Evolutionary conservation across 2,797 vertebrate genomes (phyloP).

Genomic region (Hippopotamyrus pictus): DNA sequence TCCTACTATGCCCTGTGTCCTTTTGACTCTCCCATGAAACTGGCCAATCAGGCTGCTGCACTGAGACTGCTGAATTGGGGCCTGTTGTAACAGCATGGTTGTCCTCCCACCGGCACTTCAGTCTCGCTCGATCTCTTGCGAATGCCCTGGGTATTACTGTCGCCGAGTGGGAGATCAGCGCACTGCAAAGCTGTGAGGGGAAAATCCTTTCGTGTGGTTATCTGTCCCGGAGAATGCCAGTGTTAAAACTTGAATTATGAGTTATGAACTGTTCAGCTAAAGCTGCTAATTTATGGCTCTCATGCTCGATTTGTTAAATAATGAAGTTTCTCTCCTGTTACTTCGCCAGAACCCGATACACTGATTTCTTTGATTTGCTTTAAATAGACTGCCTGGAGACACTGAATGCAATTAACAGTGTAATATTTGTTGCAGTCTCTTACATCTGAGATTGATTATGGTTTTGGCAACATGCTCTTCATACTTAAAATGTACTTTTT

Average conservation of each 20-base stretch:
- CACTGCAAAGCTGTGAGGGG: not conserved
- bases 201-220: not conserved
- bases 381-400: conserved; percentile 27
- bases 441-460: conserved; percentile 14
- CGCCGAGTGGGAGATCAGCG: not conserved
- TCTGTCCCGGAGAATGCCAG: not conserved
- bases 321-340: not conserved
- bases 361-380: conserved; percentile 24
- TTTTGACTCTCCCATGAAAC: not conserved
- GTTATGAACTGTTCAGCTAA: not conserved
- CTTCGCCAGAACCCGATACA: conserved; percentile 5
- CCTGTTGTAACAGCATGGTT: conserved; percentile 3
- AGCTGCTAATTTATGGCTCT: not conserved
- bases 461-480: not conserved
- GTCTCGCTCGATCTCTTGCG: not conserved
- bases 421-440: conserved; percentile 11
- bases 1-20: not conserved
- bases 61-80: not conserved
- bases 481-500: conserved; percentile 7
- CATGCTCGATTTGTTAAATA: conserved; percentile 12
- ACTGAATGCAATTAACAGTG: conserved; percentile 14
- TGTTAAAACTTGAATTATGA: not conserved
- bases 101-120: not conserved
- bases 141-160: not conserved
- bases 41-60: conserved; percentile 6